Evolutionary conservation across 2,888 invertebrate genomes (phyloP), one percentile per base, ranked within the genome.

Genomic region (Vesta saturnalis): DNA sequence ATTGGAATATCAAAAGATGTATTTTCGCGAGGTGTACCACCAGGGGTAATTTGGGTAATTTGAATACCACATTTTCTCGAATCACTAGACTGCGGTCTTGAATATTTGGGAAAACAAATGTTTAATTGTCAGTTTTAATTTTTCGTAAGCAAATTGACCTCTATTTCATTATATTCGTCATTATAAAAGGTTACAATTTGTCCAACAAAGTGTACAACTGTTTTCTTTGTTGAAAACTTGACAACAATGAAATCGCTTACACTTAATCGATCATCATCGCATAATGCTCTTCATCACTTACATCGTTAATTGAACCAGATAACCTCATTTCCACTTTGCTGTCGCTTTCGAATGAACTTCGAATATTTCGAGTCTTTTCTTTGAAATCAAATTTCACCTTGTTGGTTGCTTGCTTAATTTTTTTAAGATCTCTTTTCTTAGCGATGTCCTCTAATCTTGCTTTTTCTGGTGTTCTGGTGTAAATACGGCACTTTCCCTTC

Each of bases 1-100:
- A 10, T 58, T 18, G 58, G 35, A 58, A 58, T 39, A 59, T 59
- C 35, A 59, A 59, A 59, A 43, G 21, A 47, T 60, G 16, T 18
- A 22, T 60, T 60, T 59, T 59, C 39, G 18, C 59, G 59, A 30
- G 10, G 10, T 30, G 30, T 10, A 30, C 30, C 30, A 30, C 5
- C 30, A 30, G 30, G 5, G 10, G 30, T 10, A 30, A 30, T 30
- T 30, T 30, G 30, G 10, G 30, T 30, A 30, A 10, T 30, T 30
- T 10, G 10, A 30, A 30, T 30, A 30, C 30, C 30, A 30, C 30
- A 30, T 30, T 30, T 30, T 10, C 10, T 30, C 30, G 10, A 30
- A 30, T 4, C 30, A 30, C 30, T 30, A 10, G 10, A 30, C 30
- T 30, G 4, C 4, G 10, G 30, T 30, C 5, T 30, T 30, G 10